Evolutionary conservation across 2,113 vertebrate genomes (phyloP), one percentile per base, ranked within the genome.

Genomic region (Thamnophis sirtalis): DNA sequence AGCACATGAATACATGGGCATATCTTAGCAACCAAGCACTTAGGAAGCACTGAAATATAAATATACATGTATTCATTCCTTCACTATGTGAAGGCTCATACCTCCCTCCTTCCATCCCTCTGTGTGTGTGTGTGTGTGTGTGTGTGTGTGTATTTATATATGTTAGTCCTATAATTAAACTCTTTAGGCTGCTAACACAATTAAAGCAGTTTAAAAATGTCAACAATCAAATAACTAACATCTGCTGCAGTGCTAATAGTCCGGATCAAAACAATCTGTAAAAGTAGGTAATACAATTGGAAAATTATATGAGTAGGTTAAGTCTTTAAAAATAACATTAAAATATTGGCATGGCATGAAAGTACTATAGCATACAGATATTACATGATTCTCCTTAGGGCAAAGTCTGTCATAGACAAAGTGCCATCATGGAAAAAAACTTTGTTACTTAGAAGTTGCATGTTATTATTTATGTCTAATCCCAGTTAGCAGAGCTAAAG

Each of bases 21-120:
- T 87, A 90, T 93, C 92, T 93, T 93, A 94, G 84, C 92, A 92
- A 86, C 90, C 91, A 93, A 94, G 91, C 91, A 49, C 93, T 92
- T 89, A 90, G 38, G 93, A 94, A 92, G 92, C 93, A 93, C 93
- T 94, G 33, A 38, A 80, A 80, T 80, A 80, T 91, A 93, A 84
- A 92, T 94, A 89, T 68, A 91, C 50, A 88, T 94, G 93, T 95
- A 73, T 43, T 80, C 73, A 43, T 80, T 80, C 86, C 86, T 92
- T 58, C 48, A 38, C 9, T 48, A 51, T 84, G 28, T 87, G 58
- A 84, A 51, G 90, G 49, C 86, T 26, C 73, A 4, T 19, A 38
- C 38, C 11, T 24, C 0, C 10, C 17, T 21, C 54, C 5, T 22
- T 24, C 22, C 22, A 2, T 2, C 56, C 7, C 7, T 22, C 6